These are phyloP conservation scores for Phortica variegata DNA, from an alignment of 1,140 invertebrate genomes.

Conservation along the genomic window DNA sequence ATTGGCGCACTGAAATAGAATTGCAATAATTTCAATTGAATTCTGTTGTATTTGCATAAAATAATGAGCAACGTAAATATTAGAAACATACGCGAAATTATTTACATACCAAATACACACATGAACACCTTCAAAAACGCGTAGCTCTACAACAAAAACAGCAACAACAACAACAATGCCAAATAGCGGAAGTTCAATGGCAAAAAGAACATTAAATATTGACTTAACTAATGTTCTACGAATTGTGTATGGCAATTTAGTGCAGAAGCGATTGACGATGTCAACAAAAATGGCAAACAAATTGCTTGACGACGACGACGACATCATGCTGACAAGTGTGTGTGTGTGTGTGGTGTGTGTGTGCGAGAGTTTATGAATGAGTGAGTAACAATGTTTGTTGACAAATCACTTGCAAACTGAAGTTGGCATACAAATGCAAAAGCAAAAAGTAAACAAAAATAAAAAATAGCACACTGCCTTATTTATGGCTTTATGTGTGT, in stretches of 20 bases:
- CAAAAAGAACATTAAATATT: constrained; percentile 26
- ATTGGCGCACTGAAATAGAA: too few species aligned
- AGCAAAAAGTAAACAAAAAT: not conserved
- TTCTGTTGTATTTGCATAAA: too few species aligned
- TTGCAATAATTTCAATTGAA: too few species aligned
- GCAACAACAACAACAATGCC: not conserved
- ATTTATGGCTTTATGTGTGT: not conserved
- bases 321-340: not conserved
- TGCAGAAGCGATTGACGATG: not conserved
- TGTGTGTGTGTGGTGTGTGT: not conserved
- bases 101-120: constrained; percentile 2
- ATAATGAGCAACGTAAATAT: too few species aligned
- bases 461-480: constrained; percentile 1
- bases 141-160: too few species aligned
- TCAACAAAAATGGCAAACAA: not conserved
- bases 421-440: constrained; percentile 3
- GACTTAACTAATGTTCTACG: constrained; percentile 26
- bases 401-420: constrained; percentile 2
- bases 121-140: too few species aligned
- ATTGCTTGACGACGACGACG: not conserved
- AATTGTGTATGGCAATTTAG: too few species aligned
- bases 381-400: constrained; percentile 7
- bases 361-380: not conserved
- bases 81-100: not conserved
- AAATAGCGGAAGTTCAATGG: not conserved